Percentiles rank a stretch among this genome's conserved stretches.
Conservation (phyloP, 2,797 vertebrate genomes). For the Chelon auratus region DNA sequence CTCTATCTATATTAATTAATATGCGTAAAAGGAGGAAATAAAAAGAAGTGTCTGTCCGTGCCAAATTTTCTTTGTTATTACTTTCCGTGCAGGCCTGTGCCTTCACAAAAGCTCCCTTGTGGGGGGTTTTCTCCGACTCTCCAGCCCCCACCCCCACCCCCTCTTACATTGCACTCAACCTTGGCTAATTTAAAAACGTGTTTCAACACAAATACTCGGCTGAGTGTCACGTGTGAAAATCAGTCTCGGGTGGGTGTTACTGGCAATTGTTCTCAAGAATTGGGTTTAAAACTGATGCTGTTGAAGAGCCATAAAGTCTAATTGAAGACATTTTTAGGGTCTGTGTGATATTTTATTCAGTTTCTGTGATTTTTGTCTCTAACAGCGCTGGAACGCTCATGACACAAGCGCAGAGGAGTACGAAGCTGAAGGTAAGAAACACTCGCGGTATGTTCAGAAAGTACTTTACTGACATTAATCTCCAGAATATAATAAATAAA, state of each 20-base stretch:
- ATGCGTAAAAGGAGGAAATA: neutral
- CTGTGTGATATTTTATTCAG: conserved; percentile 3
- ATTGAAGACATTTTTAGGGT: too few species aligned
- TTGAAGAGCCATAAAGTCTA: too few species aligned
- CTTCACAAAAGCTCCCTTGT: conserved; percentile 55
- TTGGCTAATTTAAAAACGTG: conserved; percentile 37
- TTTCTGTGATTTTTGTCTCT: conserved; percentile 16
- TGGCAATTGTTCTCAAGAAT: neutral
- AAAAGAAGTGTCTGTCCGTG: too few species aligned
- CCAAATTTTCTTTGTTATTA: too few species aligned
- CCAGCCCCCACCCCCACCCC: too few species aligned
- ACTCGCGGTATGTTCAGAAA: fast-evolving
- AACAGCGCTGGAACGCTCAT: conserved; percentile 81
- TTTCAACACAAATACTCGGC: conserved; percentile 3
- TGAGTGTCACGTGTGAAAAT: conserved; percentile 20
- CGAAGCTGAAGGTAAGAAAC: conserved; percentile 80
- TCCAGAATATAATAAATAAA: too few species aligned
- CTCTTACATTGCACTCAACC: neutral
- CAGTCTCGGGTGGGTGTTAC: too few species aligned
- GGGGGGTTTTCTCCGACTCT: neutral
- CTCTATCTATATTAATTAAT: too few species aligned
- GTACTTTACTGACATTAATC: too few species aligned
- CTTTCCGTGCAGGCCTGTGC: too few species aligned
- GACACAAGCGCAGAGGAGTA: conserved; percentile 79
- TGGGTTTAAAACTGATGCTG: too few species aligned